A percentile compares a stretch with the other conserved stretches of the same genome.
Evolutionary conservation across 2,113 vertebrate species (phyloP).

Genomic region (Calidris pugnax): DNA sequence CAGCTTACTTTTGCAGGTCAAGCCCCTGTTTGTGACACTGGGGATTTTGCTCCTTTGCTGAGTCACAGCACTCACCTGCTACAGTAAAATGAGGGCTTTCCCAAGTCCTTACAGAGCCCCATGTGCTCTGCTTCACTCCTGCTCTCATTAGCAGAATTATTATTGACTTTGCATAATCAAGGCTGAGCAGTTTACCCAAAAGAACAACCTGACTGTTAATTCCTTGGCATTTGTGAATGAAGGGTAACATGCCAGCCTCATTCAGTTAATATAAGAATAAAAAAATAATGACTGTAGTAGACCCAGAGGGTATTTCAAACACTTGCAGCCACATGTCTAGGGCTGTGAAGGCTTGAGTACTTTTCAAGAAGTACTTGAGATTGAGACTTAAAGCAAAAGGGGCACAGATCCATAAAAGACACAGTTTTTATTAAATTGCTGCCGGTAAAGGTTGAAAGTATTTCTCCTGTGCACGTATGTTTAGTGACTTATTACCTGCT

Average conservation of each 20-base stretch:
- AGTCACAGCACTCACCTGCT: background rate
- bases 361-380: conserved; percentile 9
- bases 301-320: conserved; percentile 30
- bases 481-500: conserved; percentile 9
- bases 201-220: background rate
- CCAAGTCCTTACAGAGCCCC: background rate
- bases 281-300: background rate
- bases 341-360: background rate
- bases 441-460: conserved; percentile 28
- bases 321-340: conserved; percentile 14
- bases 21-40: background rate
- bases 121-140: background rate
- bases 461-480: conserved; percentile 4
- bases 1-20: background rate
- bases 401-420: background rate
- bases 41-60: background rate
- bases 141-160: background rate
- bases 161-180: background rate
- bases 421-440: conserved; percentile 28
- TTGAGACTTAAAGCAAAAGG: conserved; percentile 12
- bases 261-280: conserved; percentile 13
- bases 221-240: background rate
- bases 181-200: background rate
- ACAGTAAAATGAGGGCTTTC: background rate
- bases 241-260: background rate